phyloP scores from a whole-genome alignment of 2,888 invertebrate genomes.

The Lysandra bellargus region DNA sequence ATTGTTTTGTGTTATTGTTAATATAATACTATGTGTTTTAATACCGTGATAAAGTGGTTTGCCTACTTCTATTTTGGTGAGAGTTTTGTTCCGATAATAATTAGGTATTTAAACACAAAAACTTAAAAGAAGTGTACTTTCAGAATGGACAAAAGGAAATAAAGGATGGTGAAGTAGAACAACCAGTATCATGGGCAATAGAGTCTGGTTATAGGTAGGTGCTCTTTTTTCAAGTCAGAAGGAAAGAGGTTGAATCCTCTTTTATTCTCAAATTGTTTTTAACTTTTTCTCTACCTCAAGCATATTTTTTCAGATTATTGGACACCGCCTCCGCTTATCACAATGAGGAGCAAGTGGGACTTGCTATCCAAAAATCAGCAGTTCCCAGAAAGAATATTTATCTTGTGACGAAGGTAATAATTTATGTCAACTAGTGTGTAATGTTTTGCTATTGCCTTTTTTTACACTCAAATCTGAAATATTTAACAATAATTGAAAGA shows the following conservation, averaged over 20 bases:
- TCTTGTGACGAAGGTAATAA: constrained; percentile 61
- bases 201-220: constrained; percentile 62
- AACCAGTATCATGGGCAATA: constrained; percentile 58
- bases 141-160: constrained; percentile 60
- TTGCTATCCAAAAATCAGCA: constrained; percentile 50
- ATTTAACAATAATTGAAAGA: neutral
- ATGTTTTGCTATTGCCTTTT: neutral
- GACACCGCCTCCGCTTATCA: constrained; percentile 62
- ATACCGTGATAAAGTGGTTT: neutral
- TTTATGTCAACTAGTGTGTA: neutral
- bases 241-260: neutral
- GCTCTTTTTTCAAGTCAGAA: neutral
- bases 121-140: constrained; percentile 35
- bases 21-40: neutral
- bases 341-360: constrained; percentile 60
- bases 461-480: neutral
- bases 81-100: no score
- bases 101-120: no score
- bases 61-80: no score
- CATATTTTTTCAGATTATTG: constrained; percentile 50
- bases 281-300: neutral
- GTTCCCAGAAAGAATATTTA: constrained; percentile 59
- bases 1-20: no score
- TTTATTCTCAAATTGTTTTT: neutral
- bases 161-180: constrained; percentile 50